A percentile compares a stretch with the other conserved stretches of the same genome.
Conservation (phyloP, 2,113 vertebrate species). For the Pluvialis apricaria region DNA sequence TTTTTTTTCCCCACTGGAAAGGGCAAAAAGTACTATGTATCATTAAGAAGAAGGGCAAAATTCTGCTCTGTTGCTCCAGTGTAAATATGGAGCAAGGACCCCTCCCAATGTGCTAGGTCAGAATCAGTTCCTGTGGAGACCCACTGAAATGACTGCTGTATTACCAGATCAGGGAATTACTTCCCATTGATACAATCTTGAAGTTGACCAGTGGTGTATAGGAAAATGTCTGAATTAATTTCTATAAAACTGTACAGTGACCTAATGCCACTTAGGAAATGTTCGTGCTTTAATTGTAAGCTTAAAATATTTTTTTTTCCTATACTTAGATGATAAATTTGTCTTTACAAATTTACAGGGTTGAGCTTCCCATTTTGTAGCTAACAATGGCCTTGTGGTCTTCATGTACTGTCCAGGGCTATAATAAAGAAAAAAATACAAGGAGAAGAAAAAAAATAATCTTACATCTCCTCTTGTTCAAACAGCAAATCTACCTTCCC, state of each 20-base stretch:
- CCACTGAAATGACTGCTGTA: rapidly evolving
- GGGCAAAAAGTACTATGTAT: background rate
- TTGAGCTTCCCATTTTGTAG: background rate
- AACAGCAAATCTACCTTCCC: background rate
- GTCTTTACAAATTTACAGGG: background rate
- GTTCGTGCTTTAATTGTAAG: background rate
- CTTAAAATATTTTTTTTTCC: background rate
- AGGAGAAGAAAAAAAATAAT: background rate
- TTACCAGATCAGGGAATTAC: background rate
- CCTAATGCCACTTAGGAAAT: background rate
- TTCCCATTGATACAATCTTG: background rate
- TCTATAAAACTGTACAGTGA: background rate
- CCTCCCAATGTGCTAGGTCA: background rate
- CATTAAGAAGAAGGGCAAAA: background rate
- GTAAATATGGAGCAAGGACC: background rate
- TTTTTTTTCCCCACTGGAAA: background rate
- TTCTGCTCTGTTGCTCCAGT: background rate
- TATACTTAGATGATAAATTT: background rate
- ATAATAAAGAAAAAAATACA: background rate
- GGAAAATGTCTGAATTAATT: background rate
- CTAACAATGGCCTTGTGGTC: background rate
- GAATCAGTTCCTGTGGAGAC: background rate
- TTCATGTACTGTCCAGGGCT: background rate
- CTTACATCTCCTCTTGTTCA: background rate
- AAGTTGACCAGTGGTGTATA: background rate